Percentiles rank a stretch among this genome's conserved stretches.
These are phyloP conservation scores for Rhyacophila brunnea DNA, from an alignment of 1,140 invertebrate species.

Conservation along the genomic window DNA sequence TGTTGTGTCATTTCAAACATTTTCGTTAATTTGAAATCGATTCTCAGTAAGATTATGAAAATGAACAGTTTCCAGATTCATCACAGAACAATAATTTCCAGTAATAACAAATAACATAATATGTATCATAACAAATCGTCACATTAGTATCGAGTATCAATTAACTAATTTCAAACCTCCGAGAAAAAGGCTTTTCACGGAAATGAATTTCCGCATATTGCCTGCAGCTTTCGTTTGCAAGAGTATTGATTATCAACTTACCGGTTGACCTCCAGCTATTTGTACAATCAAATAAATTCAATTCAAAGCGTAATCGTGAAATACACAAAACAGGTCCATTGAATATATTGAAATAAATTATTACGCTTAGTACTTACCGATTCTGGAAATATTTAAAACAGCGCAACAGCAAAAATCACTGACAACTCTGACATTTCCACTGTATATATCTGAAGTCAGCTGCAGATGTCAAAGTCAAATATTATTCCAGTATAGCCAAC, in stretches of 20 bases:
- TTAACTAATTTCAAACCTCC: too few species aligned
- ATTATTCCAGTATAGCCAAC: neutral
- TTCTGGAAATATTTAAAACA: neutral
- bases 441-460: slow-evolving; percentile 21
- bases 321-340: too few species aligned
- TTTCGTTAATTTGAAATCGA: too few species aligned
- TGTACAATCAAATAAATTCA: neutral
- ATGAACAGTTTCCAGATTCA: too few species aligned
- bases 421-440: slow-evolving; percentile 26
- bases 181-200: too few species aligned
- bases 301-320: neutral
- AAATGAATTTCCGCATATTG: neutral
- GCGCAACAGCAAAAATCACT: neutral
- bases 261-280: neutral
- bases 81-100: too few species aligned
- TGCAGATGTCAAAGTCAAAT: slow-evolving; percentile 7
- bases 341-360: neutral
- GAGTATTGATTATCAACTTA: slow-evolving; percentile 4
- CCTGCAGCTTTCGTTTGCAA: neutral
- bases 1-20: too few species aligned
- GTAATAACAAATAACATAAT: too few species aligned
- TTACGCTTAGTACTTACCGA: neutral
- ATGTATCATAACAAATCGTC: too few species aligned
- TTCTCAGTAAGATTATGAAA: too few species aligned
- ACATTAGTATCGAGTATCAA: too few species aligned